These are phyloP conservation scores for Hyalella azteca DNA, from an alignment of 2,888 invertebrate genomes.

Conservation along the genomic window DNA sequence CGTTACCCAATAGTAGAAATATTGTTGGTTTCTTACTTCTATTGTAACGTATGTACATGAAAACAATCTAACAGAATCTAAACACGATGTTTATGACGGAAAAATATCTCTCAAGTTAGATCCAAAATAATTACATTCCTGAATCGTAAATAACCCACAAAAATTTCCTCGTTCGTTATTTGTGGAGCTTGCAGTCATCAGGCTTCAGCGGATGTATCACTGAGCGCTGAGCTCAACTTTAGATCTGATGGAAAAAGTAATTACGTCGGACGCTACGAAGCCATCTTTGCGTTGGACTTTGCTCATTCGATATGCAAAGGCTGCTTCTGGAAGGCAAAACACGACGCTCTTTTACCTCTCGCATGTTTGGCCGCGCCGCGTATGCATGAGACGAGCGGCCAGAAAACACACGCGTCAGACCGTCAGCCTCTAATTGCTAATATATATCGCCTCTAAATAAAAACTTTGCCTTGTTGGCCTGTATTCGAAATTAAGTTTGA, in stretches of 20 bases:
- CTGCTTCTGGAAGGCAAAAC: slow-evolving; percentile 25
- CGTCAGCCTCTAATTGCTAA: not conserved
- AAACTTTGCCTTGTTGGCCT: no score
- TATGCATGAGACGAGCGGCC: slow-evolving; percentile 17
- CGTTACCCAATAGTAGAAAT: no score
- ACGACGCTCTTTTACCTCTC: slow-evolving; percentile 6
- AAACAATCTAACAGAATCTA: no score
- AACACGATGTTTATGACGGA: no score
- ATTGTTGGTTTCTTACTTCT: no score
- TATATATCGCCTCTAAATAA: slow-evolving; percentile 23
- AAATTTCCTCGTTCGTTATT: no score
- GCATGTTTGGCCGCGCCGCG: slow-evolving; percentile 1
- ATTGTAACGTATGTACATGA: no score
- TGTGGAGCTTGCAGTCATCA: not conserved
- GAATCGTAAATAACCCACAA: no score
- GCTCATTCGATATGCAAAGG: slow-evolving; percentile 35
- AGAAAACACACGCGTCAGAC: slow-evolving; percentile 17
- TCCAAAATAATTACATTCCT: no score
- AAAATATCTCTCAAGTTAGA: no score
- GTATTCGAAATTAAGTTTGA: no score
- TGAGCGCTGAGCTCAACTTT: slow-evolving; percentile 4
- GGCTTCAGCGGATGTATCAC: not conserved
- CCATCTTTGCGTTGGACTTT: slow-evolving; percentile 25
- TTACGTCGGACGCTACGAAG: slow-evolving; percentile 10
- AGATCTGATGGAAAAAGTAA: slow-evolving; percentile 35